Percentiles rank a stretch among this genome's conserved stretches.
These are phyloP conservation scores for Microctenopoma stevenorrisi DNA, from an alignment of 2,797 vertebrate species.

Conservation along the genomic window DNA sequence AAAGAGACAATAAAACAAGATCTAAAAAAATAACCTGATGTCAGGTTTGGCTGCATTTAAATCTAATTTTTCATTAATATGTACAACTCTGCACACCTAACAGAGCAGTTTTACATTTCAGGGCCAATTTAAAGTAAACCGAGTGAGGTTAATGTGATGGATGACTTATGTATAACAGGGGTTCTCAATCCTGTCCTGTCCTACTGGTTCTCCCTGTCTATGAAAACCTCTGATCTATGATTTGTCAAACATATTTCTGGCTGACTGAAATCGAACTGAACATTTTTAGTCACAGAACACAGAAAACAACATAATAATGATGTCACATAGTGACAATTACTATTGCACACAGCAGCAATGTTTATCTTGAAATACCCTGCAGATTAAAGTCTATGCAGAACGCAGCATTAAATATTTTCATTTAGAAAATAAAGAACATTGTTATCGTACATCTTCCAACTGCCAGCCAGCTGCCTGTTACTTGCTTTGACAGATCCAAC, in stretches of 20 bases:
- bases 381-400: too few species aligned
- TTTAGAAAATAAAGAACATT: neutral
- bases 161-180: neutral
- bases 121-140: too few species aligned
- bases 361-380: neutral
- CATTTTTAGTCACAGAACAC: neutral
- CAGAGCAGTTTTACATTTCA: neutral
- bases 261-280: neutral
- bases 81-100: neutral
- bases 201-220: too few species aligned
- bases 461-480: neutral
- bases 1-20: neutral
- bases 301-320: neutral
- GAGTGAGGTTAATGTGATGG: neutral
- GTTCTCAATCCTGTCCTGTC: too few species aligned
- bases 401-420: neutral
- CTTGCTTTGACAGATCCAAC: too few species aligned
- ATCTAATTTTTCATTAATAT: neutral
- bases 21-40: neutral
- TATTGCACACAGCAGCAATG: neutral
- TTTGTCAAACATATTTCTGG: neutral
- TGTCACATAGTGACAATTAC: constrained; percentile 15
- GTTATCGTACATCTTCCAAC: neutral
- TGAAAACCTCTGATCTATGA: neutral
- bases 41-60: neutral